Base-by-base conservation (phyloP, 2,113 vertebrate genomes). In the Myrmecophaga tridactyla region DNA sequence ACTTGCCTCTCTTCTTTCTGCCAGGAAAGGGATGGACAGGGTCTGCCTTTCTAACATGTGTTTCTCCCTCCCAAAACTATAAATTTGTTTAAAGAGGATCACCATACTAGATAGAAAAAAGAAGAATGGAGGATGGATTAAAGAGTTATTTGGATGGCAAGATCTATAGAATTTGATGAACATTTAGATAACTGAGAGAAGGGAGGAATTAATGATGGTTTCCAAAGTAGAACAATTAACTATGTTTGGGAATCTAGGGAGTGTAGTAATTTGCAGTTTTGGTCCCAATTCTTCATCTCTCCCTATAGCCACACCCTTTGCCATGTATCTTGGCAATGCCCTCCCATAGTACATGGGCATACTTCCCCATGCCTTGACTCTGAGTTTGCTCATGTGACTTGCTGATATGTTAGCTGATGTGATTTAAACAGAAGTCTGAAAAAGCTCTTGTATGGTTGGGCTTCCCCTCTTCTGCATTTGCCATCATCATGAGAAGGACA, bases 401-500 rank as follows among this genome's bases (percentile, higher is more conserved):
- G 11, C 48, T 95, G 9, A 9, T 15, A 53, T n/a, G 5, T 95
- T 86, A 94, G 25, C 78, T 39, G 39, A 89, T 62, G 7, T 77
- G 51, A 80, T 69, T 86, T 25, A n/a, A 93, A 41, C 12, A 86
- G 82, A 89, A 91, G n/a, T 21, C 90, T 94, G 48, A 72, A 58
- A 85, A 77, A 56, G 2, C 15, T 89, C 41, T 76, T 72, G 31
- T 7, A 43, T 86, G 81, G 41, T 48, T 92, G 51, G 39, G 51
- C n/a, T 94, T 92, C 53, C 7, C 36, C 34, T 80, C 23, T 82
- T 94, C 17, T 65, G 14, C 39, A 60, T 80, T 62, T 73, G 12
- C 25, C 90, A 9, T 78, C 31, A 83, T 87, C 82, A 31, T 48
- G 53, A 90, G 56, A 86, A 77, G n/a, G n/a, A n/a, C n/a, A n/a